Base-by-base conservation (phyloP, 2,797 vertebrate species). In the Petrocephalus sullivani region DNA sequence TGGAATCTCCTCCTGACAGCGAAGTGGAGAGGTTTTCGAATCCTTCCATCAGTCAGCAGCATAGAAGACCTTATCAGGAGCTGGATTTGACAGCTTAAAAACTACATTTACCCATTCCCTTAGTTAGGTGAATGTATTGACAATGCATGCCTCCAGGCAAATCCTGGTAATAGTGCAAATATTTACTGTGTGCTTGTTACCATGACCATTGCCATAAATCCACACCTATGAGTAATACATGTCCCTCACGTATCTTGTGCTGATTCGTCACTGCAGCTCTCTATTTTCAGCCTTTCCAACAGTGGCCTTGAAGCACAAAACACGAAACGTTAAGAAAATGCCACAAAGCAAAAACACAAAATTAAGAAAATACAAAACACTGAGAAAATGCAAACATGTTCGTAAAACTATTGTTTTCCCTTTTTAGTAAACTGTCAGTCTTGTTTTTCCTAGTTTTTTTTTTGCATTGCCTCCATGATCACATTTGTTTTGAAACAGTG, bases 101-200 rank as follows among this genome's bases (percentile, higher is more conserved):
- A 75, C 67, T 75, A 41, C 67, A 75, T 75, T 75, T 75, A 75
- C 67, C 67, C 67, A 75, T 33, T 75, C 67, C 67, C 33, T 71
- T 16, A 75, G 33, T 75, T 75, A 5, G 33, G 33, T 41, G 67
- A 75, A 75, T 75, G 37, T 37, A 75, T 75, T 75, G 67, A 75
- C 67, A 75, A 41, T 14, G 37, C 67, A 75, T 75, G 67, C 10
- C 67, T 75, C 67, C 21, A 37, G 67, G 67, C 16, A 33, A 75
- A 41, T 75, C 67, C 67, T 7, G 67, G 67, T 41, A 75, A 41
- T 75, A 75, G 67, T 75, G 67, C 67, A 75, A 75, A 75, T 75
- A 75, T 75, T 75, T 75, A 75, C 67, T 75, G 67, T 75, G 67
- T 75, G 67, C 67, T 14, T 37, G 67, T 33, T 75, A 37, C 67